Conservation (phyloP, 2,797 vertebrate genomes). For the Heteromormyrus szaboi region DNA sequence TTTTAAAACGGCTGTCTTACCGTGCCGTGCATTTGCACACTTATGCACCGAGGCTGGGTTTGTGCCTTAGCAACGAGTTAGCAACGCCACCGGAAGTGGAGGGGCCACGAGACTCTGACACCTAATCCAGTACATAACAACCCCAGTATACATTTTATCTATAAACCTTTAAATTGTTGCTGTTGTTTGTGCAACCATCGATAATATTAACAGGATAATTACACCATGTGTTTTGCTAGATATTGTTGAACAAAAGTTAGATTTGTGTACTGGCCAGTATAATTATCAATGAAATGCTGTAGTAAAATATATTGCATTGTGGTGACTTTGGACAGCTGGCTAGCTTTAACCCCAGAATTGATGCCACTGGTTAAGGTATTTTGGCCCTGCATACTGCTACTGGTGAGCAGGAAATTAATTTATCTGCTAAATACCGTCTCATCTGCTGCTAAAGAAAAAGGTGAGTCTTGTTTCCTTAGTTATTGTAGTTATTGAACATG, state of each 20-base stretch:
- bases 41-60: neutral
- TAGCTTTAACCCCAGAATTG: neutral
- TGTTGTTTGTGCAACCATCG: neutral
- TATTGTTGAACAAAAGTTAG: neutral
- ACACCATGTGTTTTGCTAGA: neutral
- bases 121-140: neutral
- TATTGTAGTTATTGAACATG: neutral
- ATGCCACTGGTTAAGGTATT: neutral
- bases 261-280: neutral
- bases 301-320: neutral
- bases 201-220: neutral
- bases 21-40: neutral
- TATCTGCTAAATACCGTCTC: neutral
- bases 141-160: neutral
- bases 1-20: neutral
- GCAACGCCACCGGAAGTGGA: slow-evolving; percentile 6
- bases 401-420: neutral
- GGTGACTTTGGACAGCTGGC: neutral
- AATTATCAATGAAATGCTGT: neutral
- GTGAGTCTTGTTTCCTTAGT: neutral
- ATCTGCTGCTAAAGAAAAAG: neutral
- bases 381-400: neutral
- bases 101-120: neutral
- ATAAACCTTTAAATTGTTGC: neutral
- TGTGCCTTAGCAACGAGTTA: slow-evolving; percentile 23